Base-by-base conservation (phyloP, 2,797 vertebrate genomes). In the Danio jaintianensis region DNA sequence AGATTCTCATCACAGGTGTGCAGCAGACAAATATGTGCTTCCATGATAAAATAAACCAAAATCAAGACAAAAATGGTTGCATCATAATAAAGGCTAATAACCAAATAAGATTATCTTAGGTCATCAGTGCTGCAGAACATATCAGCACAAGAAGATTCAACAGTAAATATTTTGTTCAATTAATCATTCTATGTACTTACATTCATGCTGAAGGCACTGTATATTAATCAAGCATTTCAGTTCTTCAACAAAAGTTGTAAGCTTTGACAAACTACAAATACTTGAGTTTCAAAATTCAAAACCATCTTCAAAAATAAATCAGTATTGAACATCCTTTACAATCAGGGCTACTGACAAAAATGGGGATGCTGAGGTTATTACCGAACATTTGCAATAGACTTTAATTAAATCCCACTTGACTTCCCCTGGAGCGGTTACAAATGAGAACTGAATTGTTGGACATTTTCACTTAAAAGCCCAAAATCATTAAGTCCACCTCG, bases 361-460 rank as follows among this genome's bases (percentile, higher is more conserved):
- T 5, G 53, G 3, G 40, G 18, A 74, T 43, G 18, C 42, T 50
- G n/a, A 59, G 47, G 18, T 45, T 67, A 16, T 50, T 43, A 59
- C 15, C 42, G 40, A 40, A 73, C 38, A 66, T 50, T 48, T 59
- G 40, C 29, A 13, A 66, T 12, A 42, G 16, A 40, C 20, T 63
- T 75, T 75, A 68, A 75, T 68, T 68, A 36, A 45, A 53, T 62
- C 40, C 43, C 9, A 47, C 55, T 75, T 58, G 29, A n/a, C 29
- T 13, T 73, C 56, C 42, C 59, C 29, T 58, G 12, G 12, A 48
- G 61, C 29, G 66, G 55, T 67, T 53, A 66, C 75, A 72, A 22
- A 38, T 55, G 4, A 73, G 59, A 45, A 6, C 3, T 42, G 38
- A 18, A 13, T 62, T 7, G 13, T 29, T 18, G 48, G 38, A 66